Base-by-base conservation (phyloP, 2,797 vertebrate genomes). In the Myripristis jacobus region DNA sequence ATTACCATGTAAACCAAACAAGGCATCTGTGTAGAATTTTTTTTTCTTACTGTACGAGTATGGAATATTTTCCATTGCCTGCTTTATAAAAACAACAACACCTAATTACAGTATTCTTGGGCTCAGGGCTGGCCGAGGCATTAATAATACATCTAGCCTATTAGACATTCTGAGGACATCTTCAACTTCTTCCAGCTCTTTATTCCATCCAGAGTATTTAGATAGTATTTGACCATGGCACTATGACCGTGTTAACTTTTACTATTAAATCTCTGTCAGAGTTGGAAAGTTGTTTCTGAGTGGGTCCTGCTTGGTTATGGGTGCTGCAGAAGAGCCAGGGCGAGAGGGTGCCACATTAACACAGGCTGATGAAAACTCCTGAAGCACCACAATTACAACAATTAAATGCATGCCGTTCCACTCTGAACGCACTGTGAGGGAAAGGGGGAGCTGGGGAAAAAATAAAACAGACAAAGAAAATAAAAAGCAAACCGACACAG, bases 1-100 rank as follows among this genome's bases (percentile, higher is more conserved):
- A 91, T 91, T 91, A 92, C 86, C 88, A 77, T 85, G 83, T 83
- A 88, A 91, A 91, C 73, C 82, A 87, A 88, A 90, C 83, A 83
- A 81, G 78, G 84, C 80, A 73, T 70, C 76, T 61, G 58, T 86
- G 89, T 87, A 85, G 82, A 90, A 69, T 65, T 86, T 74, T 70
- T 79, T 58, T 74, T 77, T 83, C 36, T 59, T 36, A 50, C 7
- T 85, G 55, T 76, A 58, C 58, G 54, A 81, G 73, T 73, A 82
- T 73, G 73, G 67, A 90, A 83, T 76, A 64, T 84, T 88, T 89
- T 61, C 75, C 60, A 66, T 77, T 63, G 75, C 66, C 72, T 82
- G 70, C 78, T 84, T 87, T 79, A 82, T 79, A 90, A 87, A 87
- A 92, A 91, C 86, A 91, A 89, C 78, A 86, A 77, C 82, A 87